Conservation (phyloP, 2,113 vertebrate species). For the Oophaga pumilio region DNA sequence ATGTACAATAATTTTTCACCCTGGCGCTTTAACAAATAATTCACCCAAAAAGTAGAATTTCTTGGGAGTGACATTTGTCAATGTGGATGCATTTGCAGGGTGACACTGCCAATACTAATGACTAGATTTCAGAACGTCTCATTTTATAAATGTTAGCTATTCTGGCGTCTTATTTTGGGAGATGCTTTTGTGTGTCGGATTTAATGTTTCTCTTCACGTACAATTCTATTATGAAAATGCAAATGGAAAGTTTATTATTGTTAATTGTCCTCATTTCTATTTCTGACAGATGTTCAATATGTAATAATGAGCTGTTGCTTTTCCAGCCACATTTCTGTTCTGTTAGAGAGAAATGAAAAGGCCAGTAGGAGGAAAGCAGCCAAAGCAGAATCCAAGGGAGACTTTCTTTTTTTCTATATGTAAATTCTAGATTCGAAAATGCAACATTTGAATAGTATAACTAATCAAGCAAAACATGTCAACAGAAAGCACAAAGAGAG, state of each 20-base stretch:
- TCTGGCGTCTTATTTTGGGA: slow-evolving; percentile 53
- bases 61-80: slow-evolving; percentile 44
- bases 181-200: slow-evolving; percentile 60
- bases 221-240: slow-evolving; percentile 62
- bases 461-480: slow-evolving; percentile 60
- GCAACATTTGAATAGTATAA: slow-evolving; percentile 62
- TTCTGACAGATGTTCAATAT: slow-evolving; percentile 77
- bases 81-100: slow-evolving; percentile 20
- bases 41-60: slow-evolving; percentile 29
- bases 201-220: slow-evolving; percentile 61
- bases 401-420: slow-evolving; percentile 45
- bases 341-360: slow-evolving; percentile 70
- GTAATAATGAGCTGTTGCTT: slow-evolving; percentile 73
- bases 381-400: slow-evolving; percentile 66
- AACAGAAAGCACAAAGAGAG: slow-evolving; percentile 60
- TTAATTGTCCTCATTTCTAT: slow-evolving; percentile 71
- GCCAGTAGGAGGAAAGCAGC: slow-evolving; percentile 65
- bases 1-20: neutral
- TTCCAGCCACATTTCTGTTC: slow-evolving; percentile 73
- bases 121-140: slow-evolving; percentile 32
- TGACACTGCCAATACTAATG: slow-evolving; percentile 53
- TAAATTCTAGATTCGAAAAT: slow-evolving; percentile 60
- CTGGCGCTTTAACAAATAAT: slow-evolving; percentile 8
- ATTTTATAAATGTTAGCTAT: slow-evolving; percentile 50
- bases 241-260: slow-evolving; percentile 66